These are phyloP conservation scores for Ischnura elegans DNA, from an alignment of 2,888 invertebrate species.

Conservation along the genomic window DNA sequence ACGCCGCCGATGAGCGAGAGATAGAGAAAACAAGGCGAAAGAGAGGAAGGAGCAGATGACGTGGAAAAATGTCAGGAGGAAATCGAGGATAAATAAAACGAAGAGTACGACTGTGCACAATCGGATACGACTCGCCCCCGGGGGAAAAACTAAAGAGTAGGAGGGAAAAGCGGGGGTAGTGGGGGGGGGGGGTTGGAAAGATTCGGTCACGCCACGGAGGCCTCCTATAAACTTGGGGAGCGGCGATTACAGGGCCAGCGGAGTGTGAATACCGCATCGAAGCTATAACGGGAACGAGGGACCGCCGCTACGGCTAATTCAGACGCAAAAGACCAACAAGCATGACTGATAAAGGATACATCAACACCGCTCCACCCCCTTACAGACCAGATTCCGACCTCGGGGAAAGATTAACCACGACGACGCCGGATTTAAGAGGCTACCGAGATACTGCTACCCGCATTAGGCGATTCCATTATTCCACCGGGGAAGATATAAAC, in stretches of 20 bases:
- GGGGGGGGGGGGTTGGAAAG: not conserved
- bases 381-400: not conserved
- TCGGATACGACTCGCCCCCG: constrained; percentile 47
- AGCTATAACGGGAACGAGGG: constrained; percentile 57
- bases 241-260: constrained; percentile 51
- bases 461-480: not conserved
- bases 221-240: constrained; percentile 61
- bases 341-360: constrained; percentile 64
- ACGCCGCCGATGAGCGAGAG: not conserved
- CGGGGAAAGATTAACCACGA: constrained; percentile 17
- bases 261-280: constrained; percentile 55
- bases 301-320: constrained; percentile 62
- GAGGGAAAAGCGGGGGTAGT: not conserved
- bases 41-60: constrained; percentile 38
- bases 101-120: constrained; percentile 49
- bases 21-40: constrained; percentile 1
- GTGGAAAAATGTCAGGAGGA: constrained; percentile 50
- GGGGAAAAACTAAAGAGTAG: not conserved
- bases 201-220: constrained; percentile 49
- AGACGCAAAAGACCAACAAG: constrained; percentile 62
- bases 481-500: not conserved
- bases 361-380: constrained; percentile 14
- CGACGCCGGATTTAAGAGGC: not conserved
- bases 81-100: constrained; percentile 57
- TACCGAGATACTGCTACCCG: not conserved